Evolutionary conservation across 2,888 invertebrate genomes (phyloP).

Genomic region (Apocheima hispidaria): DNA sequence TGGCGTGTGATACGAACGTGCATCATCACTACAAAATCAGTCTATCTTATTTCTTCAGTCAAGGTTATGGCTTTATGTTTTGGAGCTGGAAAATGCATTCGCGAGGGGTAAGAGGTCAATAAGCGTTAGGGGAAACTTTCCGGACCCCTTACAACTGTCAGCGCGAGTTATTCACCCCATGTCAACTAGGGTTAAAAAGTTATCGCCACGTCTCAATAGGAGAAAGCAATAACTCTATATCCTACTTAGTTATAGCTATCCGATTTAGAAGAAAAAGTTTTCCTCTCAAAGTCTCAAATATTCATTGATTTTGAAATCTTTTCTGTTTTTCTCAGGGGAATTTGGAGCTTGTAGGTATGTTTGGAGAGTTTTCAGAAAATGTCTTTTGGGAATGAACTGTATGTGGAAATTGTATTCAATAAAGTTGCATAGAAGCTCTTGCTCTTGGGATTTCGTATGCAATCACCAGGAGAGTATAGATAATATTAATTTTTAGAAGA

Average conservation of each 20-base stretch:
- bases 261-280: slow-evolving; percentile 50
- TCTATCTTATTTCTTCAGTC: slow-evolving; percentile 27
- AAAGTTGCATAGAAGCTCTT: slow-evolving; percentile 41
- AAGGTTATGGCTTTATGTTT: slow-evolving; percentile 63
- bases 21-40: too few species aligned
- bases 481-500: too few species aligned
- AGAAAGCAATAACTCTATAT: slow-evolving; percentile 69
- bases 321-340: slow-evolving; percentile 38
- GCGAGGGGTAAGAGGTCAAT: slow-evolving; percentile 73
- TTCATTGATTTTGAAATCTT: slow-evolving; percentile 49
- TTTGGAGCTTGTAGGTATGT: slow-evolving; percentile 29
- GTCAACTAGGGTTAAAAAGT: slow-evolving; percentile 79
- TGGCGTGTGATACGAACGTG: too few species aligned
- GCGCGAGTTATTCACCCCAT: slow-evolving; percentile 76
- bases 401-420: slow-evolving; percentile 42
- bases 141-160: slow-evolving; percentile 76
- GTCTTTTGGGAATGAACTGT: slow-evolving; percentile 25
- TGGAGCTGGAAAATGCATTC: slow-evolving; percentile 68
- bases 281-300: slow-evolving; percentile 54
- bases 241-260: slow-evolving; percentile 40
- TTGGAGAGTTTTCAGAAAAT: slow-evolving; percentile 33
- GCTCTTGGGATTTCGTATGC: slow-evolving; percentile 30
- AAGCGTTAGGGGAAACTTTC: slow-evolving; percentile 70
- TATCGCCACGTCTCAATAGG: slow-evolving; percentile 69
- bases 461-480: slow-evolving; percentile 19